Conservation (phyloP, 1,140 invertebrate genomes). For the Bombus superbus region DNA sequence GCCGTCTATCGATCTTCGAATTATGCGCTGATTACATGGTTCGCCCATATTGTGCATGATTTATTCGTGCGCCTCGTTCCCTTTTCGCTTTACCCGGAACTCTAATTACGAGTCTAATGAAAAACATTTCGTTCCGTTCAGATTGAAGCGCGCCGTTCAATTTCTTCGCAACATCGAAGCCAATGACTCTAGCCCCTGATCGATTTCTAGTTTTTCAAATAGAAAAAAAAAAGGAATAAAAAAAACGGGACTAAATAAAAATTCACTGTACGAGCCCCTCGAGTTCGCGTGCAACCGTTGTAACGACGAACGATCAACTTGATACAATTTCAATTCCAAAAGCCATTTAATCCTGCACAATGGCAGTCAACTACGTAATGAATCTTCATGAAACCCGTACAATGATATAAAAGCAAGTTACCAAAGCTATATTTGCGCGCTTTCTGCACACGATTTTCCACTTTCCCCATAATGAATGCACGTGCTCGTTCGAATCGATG, state of each 20-base stretch:
- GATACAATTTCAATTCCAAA: not conserved
- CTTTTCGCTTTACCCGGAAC: not conserved
- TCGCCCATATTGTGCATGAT: constrained; percentile 46
- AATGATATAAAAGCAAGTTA: not conserved
- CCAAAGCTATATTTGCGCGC: not conserved
- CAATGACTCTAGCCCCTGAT: not conserved
- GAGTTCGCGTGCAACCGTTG: not conserved
- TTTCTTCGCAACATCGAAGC: not conserved
- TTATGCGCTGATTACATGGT: constrained; percentile 61
- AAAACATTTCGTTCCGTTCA: constrained; percentile 20
- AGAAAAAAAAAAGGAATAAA: not conserved
- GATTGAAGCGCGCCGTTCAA: not conserved
- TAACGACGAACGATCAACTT: not conserved
- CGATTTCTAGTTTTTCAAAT: not conserved
- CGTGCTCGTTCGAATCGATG: not conserved
- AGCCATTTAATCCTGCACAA: constrained; percentile 3
- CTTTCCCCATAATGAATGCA: not conserved
- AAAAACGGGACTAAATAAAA: not conserved
- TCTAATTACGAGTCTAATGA: constrained; percentile 11
- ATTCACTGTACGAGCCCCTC: not conserved
- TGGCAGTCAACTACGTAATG: not conserved
- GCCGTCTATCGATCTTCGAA: constrained; percentile 36
- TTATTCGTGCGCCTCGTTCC: constrained; percentile 30
- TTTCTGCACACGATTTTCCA: not conserved
- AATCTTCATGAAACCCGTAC: not conserved